A percentile compares a stretch with the other conserved stretches of the same genome.
These are phyloP conservation scores for Argyresthia albistria DNA, from an alignment of 2,888 invertebrate genomes.

Conservation along the genomic window DNA sequence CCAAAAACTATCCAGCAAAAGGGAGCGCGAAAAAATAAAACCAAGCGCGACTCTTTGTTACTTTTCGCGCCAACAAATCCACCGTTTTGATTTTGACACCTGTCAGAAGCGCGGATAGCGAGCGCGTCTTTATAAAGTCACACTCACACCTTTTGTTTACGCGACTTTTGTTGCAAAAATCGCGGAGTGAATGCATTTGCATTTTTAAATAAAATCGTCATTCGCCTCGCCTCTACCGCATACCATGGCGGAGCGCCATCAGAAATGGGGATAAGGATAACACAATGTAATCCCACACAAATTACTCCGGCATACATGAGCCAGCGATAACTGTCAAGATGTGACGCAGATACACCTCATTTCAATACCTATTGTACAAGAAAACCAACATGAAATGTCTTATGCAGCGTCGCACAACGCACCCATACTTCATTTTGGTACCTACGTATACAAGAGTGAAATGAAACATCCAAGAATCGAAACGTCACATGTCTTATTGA, in stretches of 20 bases:
- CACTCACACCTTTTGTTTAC: constrained; percentile 19
- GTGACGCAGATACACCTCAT: constrained; percentile 52
- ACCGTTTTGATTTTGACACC: constrained; percentile 54
- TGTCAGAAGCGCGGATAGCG: constrained; percentile 50
- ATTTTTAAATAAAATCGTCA: neutral
- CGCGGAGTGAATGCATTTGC: neutral
- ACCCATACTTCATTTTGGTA: constrained; percentile 55
- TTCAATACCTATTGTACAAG: constrained; percentile 61
- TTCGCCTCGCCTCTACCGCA: neutral
- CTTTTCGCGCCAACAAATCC: constrained; percentile 54
- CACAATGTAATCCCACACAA: constrained; percentile 56
- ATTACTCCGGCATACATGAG: constrained; percentile 45
- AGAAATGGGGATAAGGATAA: constrained; percentile 51
- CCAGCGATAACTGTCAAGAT: constrained; percentile 54
- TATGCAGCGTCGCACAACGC: constrained; percentile 34
- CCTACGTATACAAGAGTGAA: neutral
- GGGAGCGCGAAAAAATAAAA: constrained; percentile 24
- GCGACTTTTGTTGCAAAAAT: constrained; percentile 8
- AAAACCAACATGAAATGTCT: constrained; percentile 33
- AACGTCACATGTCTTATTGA: constrained; percentile 42
- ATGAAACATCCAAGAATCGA: constrained; percentile 33
- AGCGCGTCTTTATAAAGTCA: constrained; percentile 45
- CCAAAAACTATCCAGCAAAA: constrained; percentile 8
- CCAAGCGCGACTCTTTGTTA: constrained; percentile 43
- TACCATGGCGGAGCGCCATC: constrained; percentile 5